Conservation (phyloP, 1,140 invertebrate species). For the Lepidurus apus region DNA sequence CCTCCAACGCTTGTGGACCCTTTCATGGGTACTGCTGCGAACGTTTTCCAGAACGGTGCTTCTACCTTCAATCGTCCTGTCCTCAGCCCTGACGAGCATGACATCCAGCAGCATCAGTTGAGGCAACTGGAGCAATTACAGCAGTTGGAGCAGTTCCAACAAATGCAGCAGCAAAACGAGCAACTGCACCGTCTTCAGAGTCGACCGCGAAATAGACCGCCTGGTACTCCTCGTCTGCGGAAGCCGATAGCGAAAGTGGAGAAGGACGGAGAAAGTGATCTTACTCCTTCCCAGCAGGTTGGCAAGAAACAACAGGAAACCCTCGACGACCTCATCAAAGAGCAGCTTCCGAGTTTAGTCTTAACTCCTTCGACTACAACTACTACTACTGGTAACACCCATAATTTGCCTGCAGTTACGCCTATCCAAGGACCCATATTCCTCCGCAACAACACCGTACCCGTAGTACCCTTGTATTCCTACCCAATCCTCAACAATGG, state of each 20-base stretch:
- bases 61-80: constrained; percentile 15
- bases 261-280: background rate
- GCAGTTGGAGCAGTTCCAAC: constrained; percentile 31
- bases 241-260: constrained; percentile 16
- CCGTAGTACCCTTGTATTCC: constrained; percentile 76
- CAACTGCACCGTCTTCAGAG: constrained; percentile 22
- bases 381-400: background rate
- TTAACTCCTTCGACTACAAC: background rate
- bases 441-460: constrained; percentile 64
- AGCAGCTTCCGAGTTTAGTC: background rate
- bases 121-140: constrained; percentile 23
- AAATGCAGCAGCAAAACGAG: constrained; percentile 27
- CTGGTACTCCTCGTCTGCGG: background rate
- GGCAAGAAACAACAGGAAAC: constrained; percentile 20
- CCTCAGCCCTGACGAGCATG: constrained; percentile 22
- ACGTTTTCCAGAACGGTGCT: background rate
- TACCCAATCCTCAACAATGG: constrained; percentile 76
- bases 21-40: background rate
- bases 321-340: background rate
- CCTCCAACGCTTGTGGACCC: background rate
- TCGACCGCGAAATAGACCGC: background rate
- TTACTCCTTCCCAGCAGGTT: background rate
- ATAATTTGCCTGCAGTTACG: constrained; percentile 51
- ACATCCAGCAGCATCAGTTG: background rate
- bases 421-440: constrained; percentile 74